A percentile compares a stretch with the other conserved stretches of the same genome.
phyloP scores from a whole-genome alignment of 2,797 vertebrate species.

The Tauraco hartlaubi region DNA sequence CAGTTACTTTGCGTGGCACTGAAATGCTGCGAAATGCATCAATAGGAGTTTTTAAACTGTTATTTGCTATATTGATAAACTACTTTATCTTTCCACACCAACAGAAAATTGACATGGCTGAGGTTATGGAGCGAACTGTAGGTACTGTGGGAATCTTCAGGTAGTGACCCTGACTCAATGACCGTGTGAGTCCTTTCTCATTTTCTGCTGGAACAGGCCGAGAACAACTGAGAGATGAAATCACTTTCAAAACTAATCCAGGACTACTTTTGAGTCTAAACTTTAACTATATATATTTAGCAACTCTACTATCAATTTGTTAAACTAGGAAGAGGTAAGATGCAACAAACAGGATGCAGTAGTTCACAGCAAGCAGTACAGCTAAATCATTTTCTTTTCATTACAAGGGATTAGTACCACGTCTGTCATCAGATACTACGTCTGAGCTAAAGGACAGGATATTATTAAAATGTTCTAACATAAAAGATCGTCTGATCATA shows the following conservation, averaged over 20 bases:
- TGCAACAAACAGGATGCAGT: neutral
- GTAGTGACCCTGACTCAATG: neutral
- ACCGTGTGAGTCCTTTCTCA: neutral
- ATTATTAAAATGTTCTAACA: conserved; percentile 4
- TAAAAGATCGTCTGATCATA: neutral
- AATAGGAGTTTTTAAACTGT: neutral
- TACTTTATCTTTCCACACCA: neutral
- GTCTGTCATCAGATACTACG: neutral
- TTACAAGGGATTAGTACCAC: neutral
- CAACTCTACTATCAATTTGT: neutral
- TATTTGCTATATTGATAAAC: neutral
- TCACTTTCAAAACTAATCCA: neutral
- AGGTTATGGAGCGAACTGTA: neutral
- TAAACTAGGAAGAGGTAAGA: neutral
- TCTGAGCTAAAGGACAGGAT: neutral
- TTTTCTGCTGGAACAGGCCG: neutral
- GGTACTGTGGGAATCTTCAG: neutral
- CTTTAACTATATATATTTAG: neutral
- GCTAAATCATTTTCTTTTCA: neutral
- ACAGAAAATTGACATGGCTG: neutral
- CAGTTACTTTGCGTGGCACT: neutral
- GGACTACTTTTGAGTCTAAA: neutral
- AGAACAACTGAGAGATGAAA: neutral
- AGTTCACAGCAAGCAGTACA: neutral
- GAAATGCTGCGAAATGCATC: neutral